These are phyloP conservation scores for Calonectris borealis DNA, from an alignment of 2,113 vertebrate species.

Conservation along the genomic window DNA sequence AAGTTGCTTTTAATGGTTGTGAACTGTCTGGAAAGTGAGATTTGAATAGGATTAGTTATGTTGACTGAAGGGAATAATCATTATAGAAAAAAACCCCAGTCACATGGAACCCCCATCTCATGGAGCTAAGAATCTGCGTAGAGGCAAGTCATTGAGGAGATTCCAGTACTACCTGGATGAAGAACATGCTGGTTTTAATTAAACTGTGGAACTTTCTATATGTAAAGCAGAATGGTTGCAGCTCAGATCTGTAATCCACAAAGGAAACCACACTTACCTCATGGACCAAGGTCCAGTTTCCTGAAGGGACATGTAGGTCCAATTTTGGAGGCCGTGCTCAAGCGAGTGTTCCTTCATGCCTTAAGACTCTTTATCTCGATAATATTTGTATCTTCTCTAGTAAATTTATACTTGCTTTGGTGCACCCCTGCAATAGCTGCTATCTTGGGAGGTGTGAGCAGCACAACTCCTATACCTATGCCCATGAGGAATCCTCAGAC, in stretches of 20 bases:
- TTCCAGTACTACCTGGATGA: neutral
- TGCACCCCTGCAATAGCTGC: neutral
- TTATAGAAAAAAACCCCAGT: neutral
- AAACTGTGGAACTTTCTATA: neutral
- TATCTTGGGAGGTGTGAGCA: neutral
- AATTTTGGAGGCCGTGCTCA: neutral
- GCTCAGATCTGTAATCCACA: neutral
- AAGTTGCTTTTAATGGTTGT: neutral
- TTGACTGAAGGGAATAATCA: neutral
- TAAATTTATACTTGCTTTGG: neutral
- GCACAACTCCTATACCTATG: neutral
- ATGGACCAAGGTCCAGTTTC: neutral
- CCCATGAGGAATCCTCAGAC: neutral
- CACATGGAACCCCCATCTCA: neutral
- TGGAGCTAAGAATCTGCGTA: neutral
- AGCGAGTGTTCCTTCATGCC: neutral
- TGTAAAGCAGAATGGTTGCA: neutral
- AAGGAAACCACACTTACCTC: neutral
- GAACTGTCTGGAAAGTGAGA: neutral
- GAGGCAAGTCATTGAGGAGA: neutral
- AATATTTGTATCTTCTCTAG: neutral
- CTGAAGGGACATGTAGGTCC: rapidly evolving
- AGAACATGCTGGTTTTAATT: neutral
- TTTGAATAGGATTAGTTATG: neutral
- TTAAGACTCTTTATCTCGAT: neutral